Conservation (phyloP, 92 coral and sea anemone species). For the Porites rus region DNA sequence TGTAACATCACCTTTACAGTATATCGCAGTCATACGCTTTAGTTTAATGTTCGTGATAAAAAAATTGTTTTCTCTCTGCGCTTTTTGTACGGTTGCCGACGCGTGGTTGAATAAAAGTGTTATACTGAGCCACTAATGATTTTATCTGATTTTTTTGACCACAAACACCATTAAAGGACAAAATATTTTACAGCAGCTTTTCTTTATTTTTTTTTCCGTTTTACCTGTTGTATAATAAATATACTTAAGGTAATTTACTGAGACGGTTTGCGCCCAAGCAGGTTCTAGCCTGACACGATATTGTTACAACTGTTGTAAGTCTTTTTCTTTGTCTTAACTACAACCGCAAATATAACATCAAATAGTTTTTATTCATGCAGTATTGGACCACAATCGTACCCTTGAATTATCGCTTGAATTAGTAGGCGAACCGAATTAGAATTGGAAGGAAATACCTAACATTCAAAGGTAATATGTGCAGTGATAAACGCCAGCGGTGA, state of each 20-base stretch:
- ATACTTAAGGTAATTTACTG: too few species aligned
- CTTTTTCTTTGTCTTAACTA: background rate
- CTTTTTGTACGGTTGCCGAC: too few species aligned
- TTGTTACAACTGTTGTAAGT: background rate
- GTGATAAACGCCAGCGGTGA: background rate
- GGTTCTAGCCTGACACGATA: background rate
- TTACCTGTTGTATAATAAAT: too few species aligned
- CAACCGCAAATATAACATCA: background rate
- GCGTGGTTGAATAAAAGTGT: background rate
- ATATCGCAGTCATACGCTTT: too few species aligned
- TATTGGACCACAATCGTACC: constrained; percentile 1
- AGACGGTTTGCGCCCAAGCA: too few species aligned
- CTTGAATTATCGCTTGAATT: background rate
- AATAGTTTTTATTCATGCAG: background rate
- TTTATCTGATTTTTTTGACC: background rate
- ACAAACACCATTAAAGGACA: background rate
- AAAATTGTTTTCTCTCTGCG: too few species aligned
- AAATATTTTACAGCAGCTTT: background rate
- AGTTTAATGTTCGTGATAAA: too few species aligned
- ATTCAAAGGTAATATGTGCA: constrained; percentile 5
- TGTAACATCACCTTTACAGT: too few species aligned
- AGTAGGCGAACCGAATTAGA: background rate
- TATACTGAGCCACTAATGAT: background rate
- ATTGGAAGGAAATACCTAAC: constrained; percentile 1
- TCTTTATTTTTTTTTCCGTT: too few species aligned